Conservation (phyloP, 2,113 vertebrate species). For the Heterotis niloticus region DNA sequence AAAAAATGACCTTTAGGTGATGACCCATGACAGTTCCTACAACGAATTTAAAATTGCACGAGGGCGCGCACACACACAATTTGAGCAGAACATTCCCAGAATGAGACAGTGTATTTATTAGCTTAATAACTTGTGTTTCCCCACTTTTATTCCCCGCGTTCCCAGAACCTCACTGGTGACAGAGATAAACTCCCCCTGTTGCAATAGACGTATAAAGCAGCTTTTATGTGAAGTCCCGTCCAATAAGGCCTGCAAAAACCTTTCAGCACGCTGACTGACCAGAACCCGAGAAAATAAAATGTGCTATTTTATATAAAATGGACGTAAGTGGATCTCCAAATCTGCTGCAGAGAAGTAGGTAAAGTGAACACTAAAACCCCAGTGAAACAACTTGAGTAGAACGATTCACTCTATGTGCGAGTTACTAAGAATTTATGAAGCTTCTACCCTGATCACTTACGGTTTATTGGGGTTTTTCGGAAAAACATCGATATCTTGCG, state of each 20-base stretch:
- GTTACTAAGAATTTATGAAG: too few species aligned
- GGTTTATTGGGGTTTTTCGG: too few species aligned
- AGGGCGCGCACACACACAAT: neutral
- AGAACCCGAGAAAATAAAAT: neutral
- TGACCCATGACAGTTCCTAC: neutral
- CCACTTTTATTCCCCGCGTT: neutral
- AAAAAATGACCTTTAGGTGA: neutral
- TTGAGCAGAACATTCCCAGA: neutral
- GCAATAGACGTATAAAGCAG: neutral
- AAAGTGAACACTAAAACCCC: neutral
- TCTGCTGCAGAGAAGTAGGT: neutral
- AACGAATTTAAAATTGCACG: neutral
- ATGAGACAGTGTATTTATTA: neutral
- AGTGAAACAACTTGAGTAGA: too few species aligned
- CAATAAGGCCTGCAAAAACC: neutral
- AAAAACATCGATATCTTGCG: too few species aligned
- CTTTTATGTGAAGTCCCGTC: neutral
- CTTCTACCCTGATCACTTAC: too few species aligned
- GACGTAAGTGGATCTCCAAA: neutral
- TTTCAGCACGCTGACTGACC: neutral
- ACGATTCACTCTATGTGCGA: too few species aligned
- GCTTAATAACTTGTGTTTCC: neutral
- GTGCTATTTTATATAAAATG: neutral
- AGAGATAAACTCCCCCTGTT: neutral
- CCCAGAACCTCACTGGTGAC: neutral